Conservation (phyloP, 2,113 vertebrate genomes). For the Lampris megalopsis region DNA sequence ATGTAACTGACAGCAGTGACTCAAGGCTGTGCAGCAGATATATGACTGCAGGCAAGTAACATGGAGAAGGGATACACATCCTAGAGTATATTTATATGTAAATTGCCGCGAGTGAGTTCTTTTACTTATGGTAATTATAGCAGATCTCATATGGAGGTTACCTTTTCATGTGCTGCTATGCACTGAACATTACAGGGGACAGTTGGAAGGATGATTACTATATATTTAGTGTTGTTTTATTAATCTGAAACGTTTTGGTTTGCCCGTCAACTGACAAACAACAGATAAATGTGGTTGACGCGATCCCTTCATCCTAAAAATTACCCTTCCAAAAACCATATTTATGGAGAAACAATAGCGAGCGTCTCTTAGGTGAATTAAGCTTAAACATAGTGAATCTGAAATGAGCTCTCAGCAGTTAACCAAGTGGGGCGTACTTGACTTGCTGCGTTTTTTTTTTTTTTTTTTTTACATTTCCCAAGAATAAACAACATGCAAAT, state of each 20-base stretch:
- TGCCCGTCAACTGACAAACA: background rate
- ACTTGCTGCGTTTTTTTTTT: too few species aligned
- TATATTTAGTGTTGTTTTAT: background rate
- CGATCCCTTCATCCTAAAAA: background rate
- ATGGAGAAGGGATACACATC: constrained; percentile 42
- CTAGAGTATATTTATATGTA: constrained; percentile 39
- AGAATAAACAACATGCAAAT: constrained; percentile 10
- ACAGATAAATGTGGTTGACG: background rate
- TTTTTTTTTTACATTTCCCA: background rate
- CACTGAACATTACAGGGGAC: background rate
- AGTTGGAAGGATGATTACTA: background rate
- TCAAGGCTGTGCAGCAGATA: constrained; percentile 63
- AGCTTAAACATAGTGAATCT: background rate
- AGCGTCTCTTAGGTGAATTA: background rate
- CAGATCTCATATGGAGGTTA: constrained; percentile 7
- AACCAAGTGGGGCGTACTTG: background rate
- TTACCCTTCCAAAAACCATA: background rate
- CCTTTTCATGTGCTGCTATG: constrained; percentile 34
- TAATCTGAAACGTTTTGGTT: background rate
- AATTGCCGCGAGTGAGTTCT: constrained; percentile 37
- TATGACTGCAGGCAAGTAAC: constrained; percentile 42
- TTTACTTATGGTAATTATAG: constrained; percentile 38
- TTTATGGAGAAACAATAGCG: background rate
- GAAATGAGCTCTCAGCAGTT: background rate
- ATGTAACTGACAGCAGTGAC: constrained; percentile 58